Conservation (phyloP, 1,140 invertebrate species). For the Formica exsecta region DNA sequence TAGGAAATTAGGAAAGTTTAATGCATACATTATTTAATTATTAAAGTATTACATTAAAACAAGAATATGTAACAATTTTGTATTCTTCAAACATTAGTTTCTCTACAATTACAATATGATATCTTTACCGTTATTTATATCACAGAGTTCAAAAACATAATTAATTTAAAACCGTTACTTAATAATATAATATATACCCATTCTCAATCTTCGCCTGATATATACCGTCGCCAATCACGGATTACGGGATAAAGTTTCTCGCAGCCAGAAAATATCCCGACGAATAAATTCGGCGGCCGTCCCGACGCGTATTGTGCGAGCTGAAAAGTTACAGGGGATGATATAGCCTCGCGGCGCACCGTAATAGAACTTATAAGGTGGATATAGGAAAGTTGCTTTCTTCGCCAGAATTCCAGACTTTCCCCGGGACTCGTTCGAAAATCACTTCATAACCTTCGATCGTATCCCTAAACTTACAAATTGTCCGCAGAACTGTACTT, state of each 20-base stretch:
- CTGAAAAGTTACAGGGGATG: constrained; percentile 44
- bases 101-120: not conserved
- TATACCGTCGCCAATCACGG: not conserved
- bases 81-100: not conserved
- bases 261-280: constrained; percentile 5
- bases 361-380: constrained; percentile 50
- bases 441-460: constrained; percentile 55
- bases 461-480: constrained; percentile 51
- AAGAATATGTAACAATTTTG: not conserved
- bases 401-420: constrained; percentile 43
- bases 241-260: constrained; percentile 20
- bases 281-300: constrained; percentile 43
- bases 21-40: constrained; percentile 11
- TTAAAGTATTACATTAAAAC: constrained; percentile 16
- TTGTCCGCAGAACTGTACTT: constrained; percentile 18
- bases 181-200: not conserved
- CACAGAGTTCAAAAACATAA: not conserved
- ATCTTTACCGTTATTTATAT: not conserved
- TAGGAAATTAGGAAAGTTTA: not conserved
- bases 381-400: constrained; percentile 49
- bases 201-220: not conserved
- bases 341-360: constrained; percentile 37
- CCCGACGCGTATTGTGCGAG: constrained; percentile 40
- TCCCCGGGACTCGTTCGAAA: constrained; percentile 23
- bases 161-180: constrained; percentile 1